phyloP scores from a whole-genome alignment of 2,797 vertebrate species.

The Falco biarmicus region DNA sequence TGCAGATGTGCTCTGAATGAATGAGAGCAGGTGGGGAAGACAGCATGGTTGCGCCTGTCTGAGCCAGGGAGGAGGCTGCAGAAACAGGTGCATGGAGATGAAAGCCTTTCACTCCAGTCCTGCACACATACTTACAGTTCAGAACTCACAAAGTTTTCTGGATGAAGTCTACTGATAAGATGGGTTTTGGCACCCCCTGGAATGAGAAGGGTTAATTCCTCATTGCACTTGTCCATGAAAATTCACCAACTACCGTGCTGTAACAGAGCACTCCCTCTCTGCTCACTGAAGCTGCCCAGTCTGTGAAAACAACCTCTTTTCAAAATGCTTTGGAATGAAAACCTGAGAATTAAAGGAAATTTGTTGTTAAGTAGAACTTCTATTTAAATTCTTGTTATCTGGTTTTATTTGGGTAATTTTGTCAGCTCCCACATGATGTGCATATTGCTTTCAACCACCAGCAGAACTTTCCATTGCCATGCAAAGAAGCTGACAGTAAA shows the following conservation, averaged over 20 bases:
- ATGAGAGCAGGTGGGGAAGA: not conserved
- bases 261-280: not conserved
- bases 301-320: not conserved
- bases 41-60: not conserved
- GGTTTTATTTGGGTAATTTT: not conserved
- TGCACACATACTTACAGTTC: not conserved
- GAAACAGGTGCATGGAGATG: not conserved
- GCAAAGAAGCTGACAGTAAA: not conserved
- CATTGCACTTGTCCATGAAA: not conserved
- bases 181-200: not conserved
- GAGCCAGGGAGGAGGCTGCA: not conserved
- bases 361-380: not conserved
- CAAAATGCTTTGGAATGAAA: not conserved
- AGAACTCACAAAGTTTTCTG: not conserved
- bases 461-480: not conserved
- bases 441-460: not conserved
- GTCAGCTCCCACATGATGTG: not conserved
- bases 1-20: not conserved
- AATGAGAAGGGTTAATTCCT: not conserved
- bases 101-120: not conserved
- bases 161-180: not conserved
- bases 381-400: not conserved
- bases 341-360: not conserved
- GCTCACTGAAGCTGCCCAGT: not conserved
- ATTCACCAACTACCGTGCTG: not conserved